These are phyloP conservation scores for Linurgus olivaceus DNA, from an alignment of 2,797 vertebrate species.

Conservation along the genomic window DNA sequence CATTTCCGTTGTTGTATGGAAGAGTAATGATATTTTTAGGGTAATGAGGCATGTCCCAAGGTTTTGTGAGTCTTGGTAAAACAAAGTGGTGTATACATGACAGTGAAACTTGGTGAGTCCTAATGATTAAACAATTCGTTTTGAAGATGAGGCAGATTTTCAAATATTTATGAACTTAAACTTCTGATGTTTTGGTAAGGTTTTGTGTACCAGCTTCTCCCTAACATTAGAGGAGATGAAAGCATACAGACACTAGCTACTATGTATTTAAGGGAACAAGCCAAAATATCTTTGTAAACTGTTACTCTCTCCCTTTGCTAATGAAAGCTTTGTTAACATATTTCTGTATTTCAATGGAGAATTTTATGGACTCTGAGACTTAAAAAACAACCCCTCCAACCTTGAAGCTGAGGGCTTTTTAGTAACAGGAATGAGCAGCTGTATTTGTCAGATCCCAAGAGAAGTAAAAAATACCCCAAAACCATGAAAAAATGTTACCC, in stretches of 20 bases:
- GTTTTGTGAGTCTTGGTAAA: background rate
- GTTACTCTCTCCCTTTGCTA: background rate
- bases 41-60: background rate
- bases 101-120: background rate
- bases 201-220: background rate
- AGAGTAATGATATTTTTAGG: background rate
- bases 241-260: background rate
- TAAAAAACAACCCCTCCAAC: background rate
- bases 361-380: background rate
- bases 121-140: background rate
- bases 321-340: background rate
- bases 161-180: constrained; percentile 24
- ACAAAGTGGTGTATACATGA: background rate
- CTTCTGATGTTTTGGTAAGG: constrained; percentile 1
- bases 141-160: background rate
- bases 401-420: background rate
- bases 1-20: background rate
- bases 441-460: background rate
- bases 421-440: background rate
- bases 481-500: background rate
- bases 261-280: background rate
- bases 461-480: background rate
- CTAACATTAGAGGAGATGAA: constrained; percentile 14
- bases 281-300: constrained; percentile 11
- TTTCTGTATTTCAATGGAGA: background rate